Evolutionary conservation across 2,888 invertebrate genomes (phyloP).

Genomic region (Sialis fuliginosa): DNA sequence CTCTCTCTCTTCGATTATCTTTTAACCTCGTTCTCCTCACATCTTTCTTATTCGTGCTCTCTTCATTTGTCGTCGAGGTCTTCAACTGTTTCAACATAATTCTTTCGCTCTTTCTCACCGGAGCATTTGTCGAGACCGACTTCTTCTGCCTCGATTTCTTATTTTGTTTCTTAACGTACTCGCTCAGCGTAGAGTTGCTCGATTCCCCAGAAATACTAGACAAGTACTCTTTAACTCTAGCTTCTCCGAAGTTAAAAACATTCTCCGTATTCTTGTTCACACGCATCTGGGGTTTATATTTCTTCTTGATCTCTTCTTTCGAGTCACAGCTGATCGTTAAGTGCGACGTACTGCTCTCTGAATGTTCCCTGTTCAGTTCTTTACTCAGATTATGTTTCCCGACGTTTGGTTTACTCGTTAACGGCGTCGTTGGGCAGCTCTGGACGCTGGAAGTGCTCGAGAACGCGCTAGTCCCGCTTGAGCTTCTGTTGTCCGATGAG

Average conservation of each 20-base stretch:
- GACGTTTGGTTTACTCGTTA: constrained; percentile 5
- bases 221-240: constrained; percentile 29
- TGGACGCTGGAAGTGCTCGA: constrained; percentile 23
- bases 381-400: neutral
- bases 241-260: constrained; percentile 29
- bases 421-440: constrained; percentile 16
- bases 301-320: constrained; percentile 12
- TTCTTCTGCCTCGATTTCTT: too few relatives aligned
- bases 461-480: constrained; percentile 20
- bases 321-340: constrained; percentile 12
- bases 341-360: constrained; percentile 7
- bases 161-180: neutral
- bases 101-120: constrained; percentile 20
- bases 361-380: neutral
- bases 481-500: constrained; percentile 24
- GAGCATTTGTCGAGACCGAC: neutral
- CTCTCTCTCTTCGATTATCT: too few relatives aligned
- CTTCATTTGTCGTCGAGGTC: too few relatives aligned
- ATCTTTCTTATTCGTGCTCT: too few relatives aligned
- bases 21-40: too few relatives aligned
- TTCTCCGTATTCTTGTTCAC: constrained; percentile 13
- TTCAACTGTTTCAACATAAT: constrained; percentile 10
- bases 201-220: constrained; percentile 23
- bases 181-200: constrained; percentile 15
- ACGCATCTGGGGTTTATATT: constrained; percentile 5